Percentiles rank a stretch among this genome's conserved stretches.
phyloP scores from a whole-genome alignment of 1,140 invertebrate genomes.

The Drosophila pseudoananassae region DNA sequence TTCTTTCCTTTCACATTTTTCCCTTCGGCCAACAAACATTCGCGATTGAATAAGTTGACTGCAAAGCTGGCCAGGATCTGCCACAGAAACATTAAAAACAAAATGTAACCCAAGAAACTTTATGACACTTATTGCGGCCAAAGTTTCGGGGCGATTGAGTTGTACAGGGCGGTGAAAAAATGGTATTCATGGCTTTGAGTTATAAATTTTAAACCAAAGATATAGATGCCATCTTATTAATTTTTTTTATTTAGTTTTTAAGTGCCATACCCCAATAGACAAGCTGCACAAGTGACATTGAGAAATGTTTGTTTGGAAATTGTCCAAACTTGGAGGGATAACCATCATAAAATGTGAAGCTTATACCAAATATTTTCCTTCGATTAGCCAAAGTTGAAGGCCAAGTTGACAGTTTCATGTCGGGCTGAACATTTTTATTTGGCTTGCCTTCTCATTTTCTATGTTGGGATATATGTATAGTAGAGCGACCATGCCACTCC shows the following conservation, averaged over 20 bases:
- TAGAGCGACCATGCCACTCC: not conserved
- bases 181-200: not conserved
- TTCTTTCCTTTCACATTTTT: conserved; percentile 8
- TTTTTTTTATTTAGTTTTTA: not conserved
- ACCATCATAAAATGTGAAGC: conserved; percentile 21
- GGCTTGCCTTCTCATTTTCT: conserved; percentile 53
- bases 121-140: conserved; percentile 53
- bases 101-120: conserved; percentile 44
- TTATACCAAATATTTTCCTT: conserved; percentile 47
- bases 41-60: conserved; percentile 71
- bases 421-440: conserved; percentile 72
- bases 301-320: not conserved
- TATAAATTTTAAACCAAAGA: conserved; percentile 15
- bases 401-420: conserved; percentile 42
- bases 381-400: conserved; percentile 27
- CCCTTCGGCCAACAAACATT: conserved; percentile 27
- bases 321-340: conserved; percentile 2
- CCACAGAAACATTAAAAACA: conserved; percentile 34
- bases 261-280: not conserved
- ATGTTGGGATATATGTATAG: not conserved
- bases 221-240: not conserved
- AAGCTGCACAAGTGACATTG: conserved; percentile 4
- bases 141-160: conserved; percentile 26
- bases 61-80: conserved; percentile 41
- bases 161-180: not conserved